phyloP scores from a whole-genome alignment of 2,797 vertebrate species.

The Cyclura pinguis region DNA sequence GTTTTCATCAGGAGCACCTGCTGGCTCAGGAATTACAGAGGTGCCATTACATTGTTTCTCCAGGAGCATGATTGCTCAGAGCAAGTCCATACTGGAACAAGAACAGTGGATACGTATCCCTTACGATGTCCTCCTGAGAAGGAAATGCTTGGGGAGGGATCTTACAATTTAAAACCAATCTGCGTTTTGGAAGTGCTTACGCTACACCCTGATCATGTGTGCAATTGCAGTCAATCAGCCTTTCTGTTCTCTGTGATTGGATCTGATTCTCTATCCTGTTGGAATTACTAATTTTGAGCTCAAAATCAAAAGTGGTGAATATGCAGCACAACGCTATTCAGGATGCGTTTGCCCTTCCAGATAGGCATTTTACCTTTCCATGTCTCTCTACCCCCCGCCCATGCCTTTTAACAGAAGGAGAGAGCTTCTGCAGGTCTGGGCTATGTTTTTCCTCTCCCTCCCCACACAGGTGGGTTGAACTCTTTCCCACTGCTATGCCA shows the following conservation, averaged over 20 bases:
- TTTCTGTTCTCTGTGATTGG: not conserved
- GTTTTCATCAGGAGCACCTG: not conserved
- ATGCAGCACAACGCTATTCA: not conserved
- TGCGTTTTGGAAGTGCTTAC: not conserved
- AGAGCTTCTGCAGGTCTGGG: not conserved
- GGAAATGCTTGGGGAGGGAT: not conserved
- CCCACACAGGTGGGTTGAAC: not conserved
- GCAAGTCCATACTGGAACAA: not conserved
- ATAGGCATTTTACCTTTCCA: not conserved
- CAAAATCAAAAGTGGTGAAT: not conserved
- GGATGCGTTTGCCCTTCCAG: not conserved
- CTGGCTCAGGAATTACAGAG: constrained; percentile 8
- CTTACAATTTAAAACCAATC: not conserved
- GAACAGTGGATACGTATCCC: not conserved
- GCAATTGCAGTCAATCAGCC: not conserved
- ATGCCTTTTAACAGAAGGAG: not conserved
- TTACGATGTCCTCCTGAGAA: not conserved
- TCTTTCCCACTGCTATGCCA: not conserved
- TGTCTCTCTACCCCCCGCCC: not conserved
- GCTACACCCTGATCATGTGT: not conserved
- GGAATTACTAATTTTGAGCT: not conserved
- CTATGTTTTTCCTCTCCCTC: not conserved
- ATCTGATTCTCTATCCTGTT: not conserved
- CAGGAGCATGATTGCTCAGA: not conserved
- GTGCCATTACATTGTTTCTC: not conserved